Percentiles rank a stretch among this genome's conserved stretches.
phyloP scores from a whole-genome alignment of 2,797 vertebrate species.

The Alectoris magna region DNA sequence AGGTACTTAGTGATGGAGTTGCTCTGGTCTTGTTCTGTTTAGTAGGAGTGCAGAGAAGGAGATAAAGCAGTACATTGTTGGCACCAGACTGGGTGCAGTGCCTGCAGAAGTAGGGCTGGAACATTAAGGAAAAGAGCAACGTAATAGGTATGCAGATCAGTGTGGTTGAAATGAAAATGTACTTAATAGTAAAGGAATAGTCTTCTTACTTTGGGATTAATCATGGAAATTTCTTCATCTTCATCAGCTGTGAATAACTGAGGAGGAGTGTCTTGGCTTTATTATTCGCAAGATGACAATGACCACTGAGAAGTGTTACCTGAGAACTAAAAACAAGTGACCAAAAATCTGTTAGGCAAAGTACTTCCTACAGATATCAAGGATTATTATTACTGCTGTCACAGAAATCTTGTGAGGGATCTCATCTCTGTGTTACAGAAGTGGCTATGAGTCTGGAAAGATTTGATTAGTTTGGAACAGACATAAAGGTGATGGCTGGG shows the following conservation, averaged over 20 bases:
- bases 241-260: conserved; percentile 38
- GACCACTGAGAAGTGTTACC: neutral
- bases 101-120: neutral
- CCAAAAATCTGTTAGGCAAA: conserved; percentile 37
- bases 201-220: neutral
- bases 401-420: conserved; percentile 21
- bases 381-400: conserved; percentile 21
- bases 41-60: neutral
- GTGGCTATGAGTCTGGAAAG: neutral
- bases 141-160: neutral
- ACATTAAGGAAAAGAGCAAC: neutral
- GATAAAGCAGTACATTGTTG: neutral
- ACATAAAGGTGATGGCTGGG: conserved; percentile 13
- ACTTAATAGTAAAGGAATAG: neutral
- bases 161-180: neutral
- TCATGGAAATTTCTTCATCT: conserved; percentile 17
- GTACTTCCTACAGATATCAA: neutral
- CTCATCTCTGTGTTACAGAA: neutral
- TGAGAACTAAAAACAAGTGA: neutral
- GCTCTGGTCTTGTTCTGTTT: neutral
- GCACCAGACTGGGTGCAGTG: neutral
- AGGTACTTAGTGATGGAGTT: neutral
- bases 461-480: neutral
- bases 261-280: conserved; percentile 47
- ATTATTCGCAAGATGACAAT: conserved; percentile 42